Conservation (phyloP, 2,113 vertebrate genomes). For the Hippocampus guttulatus region DNA sequence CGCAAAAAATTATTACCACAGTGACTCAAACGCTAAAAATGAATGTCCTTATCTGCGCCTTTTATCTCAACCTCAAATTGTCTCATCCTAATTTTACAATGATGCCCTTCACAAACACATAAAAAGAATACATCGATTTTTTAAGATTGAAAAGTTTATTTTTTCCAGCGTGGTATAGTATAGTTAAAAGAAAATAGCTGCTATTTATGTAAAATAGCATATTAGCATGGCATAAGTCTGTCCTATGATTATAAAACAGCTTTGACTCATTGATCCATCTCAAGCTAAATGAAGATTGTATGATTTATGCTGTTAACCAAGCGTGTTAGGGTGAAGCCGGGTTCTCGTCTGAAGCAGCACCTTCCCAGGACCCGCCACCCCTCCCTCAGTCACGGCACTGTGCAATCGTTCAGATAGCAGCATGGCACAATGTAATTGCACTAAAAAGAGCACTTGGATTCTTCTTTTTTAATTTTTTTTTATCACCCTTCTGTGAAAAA, state of each 20-base stretch:
- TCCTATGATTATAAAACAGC: background rate
- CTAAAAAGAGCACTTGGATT: conserved; percentile 74
- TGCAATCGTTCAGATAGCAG: conserved; percentile 75
- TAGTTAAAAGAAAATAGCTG: no score
- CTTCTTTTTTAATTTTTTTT: conserved; percentile 60
- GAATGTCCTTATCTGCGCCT: no score
- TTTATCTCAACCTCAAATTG: no score
- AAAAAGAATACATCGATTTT: no score
- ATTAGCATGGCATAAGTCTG: background rate
- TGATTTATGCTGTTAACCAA: conserved; percentile 5
- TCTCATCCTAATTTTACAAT: no score
- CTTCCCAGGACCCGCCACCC: conserved; percentile 66
- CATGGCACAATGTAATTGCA: conserved; percentile 79
- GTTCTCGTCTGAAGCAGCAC: conserved; percentile 77
- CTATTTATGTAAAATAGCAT: no score
- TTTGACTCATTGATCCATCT: conserved; percentile 16
- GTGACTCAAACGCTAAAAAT: no score
- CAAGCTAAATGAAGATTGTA: conserved; percentile 26
- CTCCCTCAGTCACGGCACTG: conserved; percentile 47
- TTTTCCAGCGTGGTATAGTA: no score
- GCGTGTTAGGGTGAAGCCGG: conserved; percentile 44
- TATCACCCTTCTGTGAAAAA: conserved; percentile 67
- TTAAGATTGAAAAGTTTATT: no score
- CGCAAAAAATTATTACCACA: no score
- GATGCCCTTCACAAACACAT: no score